These are phyloP conservation scores for Ursus arctos DNA, from an alignment of 2,113 vertebrate species.

Conservation along the genomic window DNA sequence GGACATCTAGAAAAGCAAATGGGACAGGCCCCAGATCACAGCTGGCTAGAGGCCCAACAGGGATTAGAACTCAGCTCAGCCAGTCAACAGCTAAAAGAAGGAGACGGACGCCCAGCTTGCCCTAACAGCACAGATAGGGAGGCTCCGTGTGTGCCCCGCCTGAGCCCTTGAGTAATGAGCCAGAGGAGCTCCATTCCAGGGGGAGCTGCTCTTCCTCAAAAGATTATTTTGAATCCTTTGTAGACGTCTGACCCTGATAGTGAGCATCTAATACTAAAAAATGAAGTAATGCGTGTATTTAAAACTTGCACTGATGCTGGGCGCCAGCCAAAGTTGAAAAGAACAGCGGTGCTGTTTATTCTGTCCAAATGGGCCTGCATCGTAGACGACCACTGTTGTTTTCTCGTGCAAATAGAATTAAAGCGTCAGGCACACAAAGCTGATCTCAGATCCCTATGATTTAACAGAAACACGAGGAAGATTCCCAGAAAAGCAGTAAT, in stretches of 20 bases:
- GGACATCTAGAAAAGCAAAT: neutral
- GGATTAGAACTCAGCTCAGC: neutral
- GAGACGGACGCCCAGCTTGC: neutral
- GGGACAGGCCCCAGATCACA: neutral
- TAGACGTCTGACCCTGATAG: neutral
- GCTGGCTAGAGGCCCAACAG: neutral
- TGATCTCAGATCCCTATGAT: neutral
- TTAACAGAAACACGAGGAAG: neutral
- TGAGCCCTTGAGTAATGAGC: neutral
- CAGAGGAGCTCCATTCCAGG: neutral
- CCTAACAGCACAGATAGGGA: neutral
- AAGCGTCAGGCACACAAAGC: neutral
- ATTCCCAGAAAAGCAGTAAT: conserved; percentile 37
- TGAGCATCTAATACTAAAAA: neutral
- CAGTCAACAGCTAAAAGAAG: neutral
- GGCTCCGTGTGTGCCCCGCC: accelerated
- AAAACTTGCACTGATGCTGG: neutral
- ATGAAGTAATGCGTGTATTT: neutral
- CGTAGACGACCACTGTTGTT: neutral
- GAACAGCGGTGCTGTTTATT: neutral
- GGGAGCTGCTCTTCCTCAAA: neutral
- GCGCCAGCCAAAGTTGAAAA: neutral
- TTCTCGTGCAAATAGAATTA: neutral
- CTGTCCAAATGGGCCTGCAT: neutral
- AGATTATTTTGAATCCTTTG: neutral